phyloP scores from a whole-genome alignment of 2,888 invertebrate species.

The Aphrophora alni region DNA sequence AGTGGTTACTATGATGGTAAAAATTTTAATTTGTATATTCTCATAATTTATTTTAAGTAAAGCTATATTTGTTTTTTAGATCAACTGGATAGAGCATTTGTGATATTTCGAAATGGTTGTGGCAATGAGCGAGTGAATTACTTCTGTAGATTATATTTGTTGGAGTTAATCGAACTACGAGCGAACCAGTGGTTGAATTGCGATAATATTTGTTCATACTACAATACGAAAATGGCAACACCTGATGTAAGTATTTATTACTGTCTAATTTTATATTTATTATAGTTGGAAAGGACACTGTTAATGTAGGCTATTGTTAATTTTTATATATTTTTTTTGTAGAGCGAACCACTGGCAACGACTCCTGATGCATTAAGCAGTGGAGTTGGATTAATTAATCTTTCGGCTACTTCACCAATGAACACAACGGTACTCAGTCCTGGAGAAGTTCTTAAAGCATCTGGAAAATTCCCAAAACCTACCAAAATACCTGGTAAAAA shows the following conservation, averaged over 20 bases:
- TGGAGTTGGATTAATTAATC: conserved; percentile 8
- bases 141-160: conserved; percentile 83
- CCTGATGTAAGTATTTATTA: conserved; percentile 55
- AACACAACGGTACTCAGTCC: conserved; percentile 70
- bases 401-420: conserved; percentile 23
- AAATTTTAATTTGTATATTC: too few species aligned
- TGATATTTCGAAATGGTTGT: conserved; percentile 87
- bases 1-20: too few species aligned
- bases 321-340: conserved; percentile 22
- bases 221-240: conserved; percentile 61
- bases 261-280: background rate
- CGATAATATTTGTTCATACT: conserved; percentile 85
- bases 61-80: conserved; percentile 58
- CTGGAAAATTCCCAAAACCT: conserved; percentile 87
- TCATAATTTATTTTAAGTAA: too few species aligned
- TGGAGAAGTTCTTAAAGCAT: conserved; percentile 85
- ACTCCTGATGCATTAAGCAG: conserved; percentile 54
- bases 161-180: conserved; percentile 91
- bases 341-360: conserved; percentile 33
- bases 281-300: too few species aligned
- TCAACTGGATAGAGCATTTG: conserved; percentile 81
- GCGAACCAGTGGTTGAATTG: conserved; percentile 90
- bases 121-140: conserved; percentile 86
- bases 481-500: conserved; percentile 92
- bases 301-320: too few species aligned